Percentiles rank a stretch among this genome's conserved stretches.
phyloP scores from a whole-genome alignment of 2,797 vertebrate genomes.

The Cuculus canorus region DNA sequence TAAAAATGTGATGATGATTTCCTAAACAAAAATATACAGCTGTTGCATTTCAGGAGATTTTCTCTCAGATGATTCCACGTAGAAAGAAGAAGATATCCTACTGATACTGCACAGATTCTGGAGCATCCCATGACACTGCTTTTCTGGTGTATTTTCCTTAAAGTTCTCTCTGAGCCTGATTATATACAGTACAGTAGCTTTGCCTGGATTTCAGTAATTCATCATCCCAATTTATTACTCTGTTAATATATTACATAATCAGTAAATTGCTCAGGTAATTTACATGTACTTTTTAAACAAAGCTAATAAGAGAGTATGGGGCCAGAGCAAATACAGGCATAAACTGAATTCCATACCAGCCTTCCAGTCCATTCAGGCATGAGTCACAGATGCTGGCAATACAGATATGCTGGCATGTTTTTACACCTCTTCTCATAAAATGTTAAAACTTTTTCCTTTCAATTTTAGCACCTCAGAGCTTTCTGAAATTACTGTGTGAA shows the following conservation, averaged over 20 bases:
- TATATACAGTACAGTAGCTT: not conserved
- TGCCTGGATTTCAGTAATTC: not conserved
- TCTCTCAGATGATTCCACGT: not conserved
- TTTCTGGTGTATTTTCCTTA: not conserved
- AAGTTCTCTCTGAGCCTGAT: not conserved
- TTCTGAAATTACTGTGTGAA: not conserved
- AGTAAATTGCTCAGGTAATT: not conserved
- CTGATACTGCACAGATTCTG: not conserved
- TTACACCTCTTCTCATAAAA: not conserved
- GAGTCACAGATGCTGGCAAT: not conserved
- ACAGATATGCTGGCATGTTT: not conserved
- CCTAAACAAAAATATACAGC: not conserved
- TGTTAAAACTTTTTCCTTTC: not conserved
- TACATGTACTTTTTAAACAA: not conserved
- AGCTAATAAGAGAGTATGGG: not conserved
- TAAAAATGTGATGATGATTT: not conserved
- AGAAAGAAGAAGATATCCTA: not conserved
- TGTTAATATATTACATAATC: not conserved
- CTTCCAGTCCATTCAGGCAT: not conserved
- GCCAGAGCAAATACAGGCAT: not conserved
- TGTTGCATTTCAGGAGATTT: not conserved
- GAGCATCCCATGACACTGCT: not conserved
- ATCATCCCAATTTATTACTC: not conserved
- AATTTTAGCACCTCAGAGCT: not conserved
- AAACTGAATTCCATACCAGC: not conserved